These are phyloP conservation scores for Camelus dromedarius DNA, from an alignment of 2,113 vertebrate species.

Conservation along the genomic window DNA sequence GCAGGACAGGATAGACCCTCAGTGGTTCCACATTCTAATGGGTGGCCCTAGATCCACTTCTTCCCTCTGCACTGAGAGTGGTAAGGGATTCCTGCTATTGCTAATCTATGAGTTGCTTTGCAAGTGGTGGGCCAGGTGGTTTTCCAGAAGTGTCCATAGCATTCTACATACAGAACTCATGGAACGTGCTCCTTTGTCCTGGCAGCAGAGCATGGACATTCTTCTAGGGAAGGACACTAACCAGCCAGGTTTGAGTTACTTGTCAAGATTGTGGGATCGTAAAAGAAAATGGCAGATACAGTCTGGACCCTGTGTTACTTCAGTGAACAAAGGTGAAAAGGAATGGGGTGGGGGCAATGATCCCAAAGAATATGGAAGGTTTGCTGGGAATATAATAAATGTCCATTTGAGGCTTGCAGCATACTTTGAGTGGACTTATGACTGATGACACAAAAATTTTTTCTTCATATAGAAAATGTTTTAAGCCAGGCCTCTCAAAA, in stretches of 20 bases:
- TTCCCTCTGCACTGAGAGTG: not conserved
- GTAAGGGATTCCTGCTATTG: not conserved
- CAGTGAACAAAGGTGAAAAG: not conserved
- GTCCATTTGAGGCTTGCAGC: not conserved
- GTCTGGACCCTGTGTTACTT: not conserved
- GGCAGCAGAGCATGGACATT: not conserved
- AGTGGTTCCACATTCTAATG: not conserved
- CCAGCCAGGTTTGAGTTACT: not conserved
- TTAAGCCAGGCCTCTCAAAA: conserved; percentile 11
- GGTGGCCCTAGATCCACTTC: not conserved
- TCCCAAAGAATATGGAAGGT: not conserved
- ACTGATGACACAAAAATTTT: not conserved
- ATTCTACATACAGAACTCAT: not conserved
- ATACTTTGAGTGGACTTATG: not conserved
- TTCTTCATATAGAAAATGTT: not conserved
- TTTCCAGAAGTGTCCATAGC: not conserved
- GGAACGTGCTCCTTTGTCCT: not conserved
- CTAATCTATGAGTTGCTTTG: not conserved
- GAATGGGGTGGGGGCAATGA: not conserved
- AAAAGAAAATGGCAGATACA: not conserved
- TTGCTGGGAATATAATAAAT: not conserved
- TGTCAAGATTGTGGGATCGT: not conserved
- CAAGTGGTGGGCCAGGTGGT: not conserved
- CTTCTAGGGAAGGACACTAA: not conserved
- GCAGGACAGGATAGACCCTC: not conserved